These are phyloP conservation scores for Micrastur ruficollis DNA, from an alignment of 2,797 vertebrate species.

Conservation along the genomic window DNA sequence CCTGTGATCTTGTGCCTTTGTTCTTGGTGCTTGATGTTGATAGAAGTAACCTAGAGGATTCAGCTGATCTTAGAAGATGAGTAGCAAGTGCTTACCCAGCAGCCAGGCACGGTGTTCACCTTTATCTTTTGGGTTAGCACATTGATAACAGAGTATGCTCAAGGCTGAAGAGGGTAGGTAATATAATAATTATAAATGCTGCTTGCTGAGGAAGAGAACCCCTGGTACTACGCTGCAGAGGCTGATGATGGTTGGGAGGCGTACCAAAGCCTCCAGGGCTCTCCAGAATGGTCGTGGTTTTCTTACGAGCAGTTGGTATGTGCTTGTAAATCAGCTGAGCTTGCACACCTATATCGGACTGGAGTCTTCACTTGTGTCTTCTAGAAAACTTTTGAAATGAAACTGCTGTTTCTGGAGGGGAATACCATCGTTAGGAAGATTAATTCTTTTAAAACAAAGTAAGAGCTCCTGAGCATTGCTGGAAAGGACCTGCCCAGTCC, in stretches of 20 bases:
- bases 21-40: not conserved
- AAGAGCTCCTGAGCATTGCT: not conserved
- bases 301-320: accelerated
- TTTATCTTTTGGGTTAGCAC: not conserved
- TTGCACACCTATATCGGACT: accelerated
- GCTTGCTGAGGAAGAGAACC: not conserved
- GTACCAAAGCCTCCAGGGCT: not conserved
- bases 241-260: not conserved
- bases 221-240: accelerated
- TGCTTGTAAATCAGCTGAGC: not conserved
- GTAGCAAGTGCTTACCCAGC: accelerated
- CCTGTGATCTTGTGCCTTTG: not conserved
- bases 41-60: conserved; percentile 10
- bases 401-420: accelerated
- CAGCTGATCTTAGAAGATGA: not conserved
- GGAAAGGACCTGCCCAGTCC: accelerated
- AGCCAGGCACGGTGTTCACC: not conserved
- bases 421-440: no score
- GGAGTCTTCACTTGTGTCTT: not conserved
- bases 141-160: accelerated
- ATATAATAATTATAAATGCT: accelerated
- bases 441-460: not conserved
- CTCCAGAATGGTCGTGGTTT: accelerated
- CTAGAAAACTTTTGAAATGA: not conserved
- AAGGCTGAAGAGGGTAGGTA: not conserved